phyloP scores from a whole-genome alignment of 1,140 invertebrate genomes.

The Heliconius congener region DNA sequence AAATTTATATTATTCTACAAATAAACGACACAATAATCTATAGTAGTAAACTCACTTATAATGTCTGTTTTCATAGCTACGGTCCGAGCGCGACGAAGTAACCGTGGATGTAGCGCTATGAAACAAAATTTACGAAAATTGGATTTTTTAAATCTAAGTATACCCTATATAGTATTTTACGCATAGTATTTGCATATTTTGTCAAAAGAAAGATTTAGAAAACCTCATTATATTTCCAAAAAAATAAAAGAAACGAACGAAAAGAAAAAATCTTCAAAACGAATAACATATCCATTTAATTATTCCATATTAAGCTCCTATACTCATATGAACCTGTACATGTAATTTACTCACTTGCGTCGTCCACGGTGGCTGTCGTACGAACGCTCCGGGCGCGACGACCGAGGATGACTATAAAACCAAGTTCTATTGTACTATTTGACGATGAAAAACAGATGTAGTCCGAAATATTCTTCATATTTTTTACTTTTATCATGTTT shows the following conservation, averaged over 20 bases:
- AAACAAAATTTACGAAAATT: constrained; percentile 1
- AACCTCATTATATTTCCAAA: not conserved
- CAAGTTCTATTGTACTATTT: not conserved
- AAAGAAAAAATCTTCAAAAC: not conserved
- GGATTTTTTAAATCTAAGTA: not conserved
- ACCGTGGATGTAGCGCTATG: constrained; percentile 4
- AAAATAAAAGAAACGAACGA: too few relatives aligned
- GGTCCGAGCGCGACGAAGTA: not conserved
- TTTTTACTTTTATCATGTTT: not conserved
- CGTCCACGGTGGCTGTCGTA: constrained; percentile 11
- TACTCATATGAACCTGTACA: not conserved
- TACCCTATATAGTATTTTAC: not conserved
- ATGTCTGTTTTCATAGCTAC: constrained; percentile 1
- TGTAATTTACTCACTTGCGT: constrained; percentile 9
- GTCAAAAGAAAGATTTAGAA: not conserved
- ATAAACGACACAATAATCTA: not conserved
- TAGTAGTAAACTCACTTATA: not conserved
- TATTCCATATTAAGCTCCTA: not conserved
- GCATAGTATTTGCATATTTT: too few relatives aligned
- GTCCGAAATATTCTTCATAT: constrained; percentile 5
- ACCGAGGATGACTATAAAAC: not conserved
- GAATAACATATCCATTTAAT: not conserved
- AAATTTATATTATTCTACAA: not conserved
- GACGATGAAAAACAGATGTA: not conserved
- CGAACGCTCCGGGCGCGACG: constrained; percentile 4